Percentiles rank a stretch among this genome's conserved stretches.
These are phyloP conservation scores for Nyctibius bracteatus DNA, from an alignment of 2,113 vertebrate species.

Conservation along the genomic window DNA sequence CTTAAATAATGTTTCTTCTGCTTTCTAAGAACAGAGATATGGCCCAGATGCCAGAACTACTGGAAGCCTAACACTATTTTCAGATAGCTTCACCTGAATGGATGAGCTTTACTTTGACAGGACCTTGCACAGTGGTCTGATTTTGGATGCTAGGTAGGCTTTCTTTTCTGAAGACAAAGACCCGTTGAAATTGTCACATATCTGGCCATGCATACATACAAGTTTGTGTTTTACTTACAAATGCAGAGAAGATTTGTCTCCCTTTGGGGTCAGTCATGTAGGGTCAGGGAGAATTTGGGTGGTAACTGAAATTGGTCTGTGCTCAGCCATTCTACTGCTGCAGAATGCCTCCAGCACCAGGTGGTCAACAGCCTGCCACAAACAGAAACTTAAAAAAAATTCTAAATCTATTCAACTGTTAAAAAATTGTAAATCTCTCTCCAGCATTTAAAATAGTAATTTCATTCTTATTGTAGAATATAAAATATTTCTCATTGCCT, in stretches of 20 bases:
- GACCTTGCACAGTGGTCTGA: background rate
- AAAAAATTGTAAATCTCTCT: background rate
- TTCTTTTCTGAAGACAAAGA: background rate
- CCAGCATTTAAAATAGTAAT: background rate
- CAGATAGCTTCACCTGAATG: background rate
- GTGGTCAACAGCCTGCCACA: background rate
- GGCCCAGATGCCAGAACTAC: background rate
- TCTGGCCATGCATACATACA: background rate
- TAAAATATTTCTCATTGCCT: background rate
- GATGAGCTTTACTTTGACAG: background rate
- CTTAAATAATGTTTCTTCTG: background rate
- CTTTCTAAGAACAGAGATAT: background rate
- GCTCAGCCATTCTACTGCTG: background rate
- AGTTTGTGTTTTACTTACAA: background rate
- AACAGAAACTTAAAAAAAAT: background rate
- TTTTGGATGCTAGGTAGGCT: background rate
- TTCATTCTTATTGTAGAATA: background rate
- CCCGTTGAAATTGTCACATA: background rate
- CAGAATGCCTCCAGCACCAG: background rate
- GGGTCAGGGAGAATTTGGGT: background rate
- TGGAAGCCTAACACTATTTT: background rate
- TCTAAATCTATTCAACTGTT: background rate
- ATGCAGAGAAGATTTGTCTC: background rate
- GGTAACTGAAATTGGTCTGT: background rate
- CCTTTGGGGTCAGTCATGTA: background rate